Conservation (phyloP, 1,140 invertebrate species). For the Zophobas atratus region DNA sequence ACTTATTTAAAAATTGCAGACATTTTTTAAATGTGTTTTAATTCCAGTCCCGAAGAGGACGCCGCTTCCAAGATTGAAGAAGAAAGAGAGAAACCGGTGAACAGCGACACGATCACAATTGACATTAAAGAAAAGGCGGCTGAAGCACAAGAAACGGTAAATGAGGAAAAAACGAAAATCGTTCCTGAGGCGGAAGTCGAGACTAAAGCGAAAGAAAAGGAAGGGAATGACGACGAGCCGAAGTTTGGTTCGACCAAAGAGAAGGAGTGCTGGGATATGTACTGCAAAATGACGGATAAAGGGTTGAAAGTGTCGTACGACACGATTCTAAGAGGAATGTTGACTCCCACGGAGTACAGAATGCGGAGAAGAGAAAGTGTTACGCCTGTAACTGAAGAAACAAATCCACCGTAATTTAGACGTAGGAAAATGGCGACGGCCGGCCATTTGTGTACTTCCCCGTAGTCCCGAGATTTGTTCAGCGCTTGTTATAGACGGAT, state of each 20-base stretch:
- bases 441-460: constrained; percentile 7
- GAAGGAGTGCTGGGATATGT: constrained; percentile 79
- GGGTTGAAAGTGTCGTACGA: constrained; percentile 80
- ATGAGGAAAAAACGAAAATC: constrained; percentile 33
- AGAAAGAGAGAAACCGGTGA: constrained; percentile 24
- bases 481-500: constrained; percentile 27
- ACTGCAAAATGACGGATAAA: constrained; percentile 79
- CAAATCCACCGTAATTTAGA: constrained; percentile 10
- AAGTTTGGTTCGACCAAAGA: constrained; percentile 62
- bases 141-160: background rate
- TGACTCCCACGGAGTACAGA: constrained; percentile 80
- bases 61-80: constrained; percentile 30
- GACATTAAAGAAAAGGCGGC: background rate
- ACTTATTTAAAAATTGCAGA: too few relatives aligned
- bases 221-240: constrained; percentile 17
- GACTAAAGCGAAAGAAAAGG: constrained; percentile 14
- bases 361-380: constrained; percentile 62
- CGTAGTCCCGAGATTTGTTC: constrained; percentile 26
- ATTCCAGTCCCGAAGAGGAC: background rate
- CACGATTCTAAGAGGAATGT: constrained; percentile 79
- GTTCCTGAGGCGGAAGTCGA: constrained; percentile 2
- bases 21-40: background rate
- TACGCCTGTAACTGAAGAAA: background rate
- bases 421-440: background rate
- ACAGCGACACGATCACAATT: background rate